Conservation (phyloP, 2,797 vertebrate genomes). For the Spinus pinus region DNA sequence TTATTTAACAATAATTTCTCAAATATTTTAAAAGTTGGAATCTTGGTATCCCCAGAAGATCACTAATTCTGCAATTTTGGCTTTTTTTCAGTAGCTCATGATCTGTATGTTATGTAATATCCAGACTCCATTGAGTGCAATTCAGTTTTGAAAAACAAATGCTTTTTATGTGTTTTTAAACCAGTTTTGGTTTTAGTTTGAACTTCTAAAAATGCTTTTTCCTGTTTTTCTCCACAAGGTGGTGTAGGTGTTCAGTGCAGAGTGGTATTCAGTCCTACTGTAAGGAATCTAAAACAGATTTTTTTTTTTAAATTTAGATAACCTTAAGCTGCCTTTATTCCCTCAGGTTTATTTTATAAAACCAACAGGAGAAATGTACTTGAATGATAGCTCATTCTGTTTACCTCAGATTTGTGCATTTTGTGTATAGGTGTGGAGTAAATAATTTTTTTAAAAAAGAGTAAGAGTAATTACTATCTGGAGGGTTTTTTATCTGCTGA, state of each 20-base stretch:
- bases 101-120: neutral
- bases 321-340: neutral
- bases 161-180: neutral
- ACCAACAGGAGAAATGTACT: neutral
- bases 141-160: neutral
- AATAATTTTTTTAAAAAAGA: neutral
- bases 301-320: neutral
- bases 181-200: neutral
- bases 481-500: neutral
- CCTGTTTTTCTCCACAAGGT: slow-evolving; percentile 66
- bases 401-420: neutral
- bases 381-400: neutral
- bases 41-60: neutral
- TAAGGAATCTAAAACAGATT: neutral
- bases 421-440: neutral
- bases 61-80: neutral
- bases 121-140: neutral
- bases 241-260: slow-evolving; percentile 46
- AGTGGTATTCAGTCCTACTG: neutral
- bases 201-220: neutral
- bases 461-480: neutral
- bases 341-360: neutral
- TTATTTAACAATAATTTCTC: neutral
- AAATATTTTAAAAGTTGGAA: neutral
- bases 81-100: neutral